Conservation (phyloP, 2,888 invertebrate genomes). For the Erynnis tages region DNA sequence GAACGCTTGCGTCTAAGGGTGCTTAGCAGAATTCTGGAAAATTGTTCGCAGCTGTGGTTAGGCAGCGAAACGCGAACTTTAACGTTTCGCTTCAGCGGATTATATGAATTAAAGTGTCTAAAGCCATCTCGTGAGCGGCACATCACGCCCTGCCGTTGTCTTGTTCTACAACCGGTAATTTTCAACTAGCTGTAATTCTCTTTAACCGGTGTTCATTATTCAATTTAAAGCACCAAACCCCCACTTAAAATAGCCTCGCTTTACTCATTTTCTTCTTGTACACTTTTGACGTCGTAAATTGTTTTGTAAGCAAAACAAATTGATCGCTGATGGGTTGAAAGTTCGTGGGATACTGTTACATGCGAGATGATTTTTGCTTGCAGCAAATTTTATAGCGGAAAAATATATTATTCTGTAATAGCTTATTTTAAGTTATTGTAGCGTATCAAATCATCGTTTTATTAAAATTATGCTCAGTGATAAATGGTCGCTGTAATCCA, state of each 20-base stretch:
- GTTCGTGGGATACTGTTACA: neutral
- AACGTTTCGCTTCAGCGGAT: constrained; percentile 44
- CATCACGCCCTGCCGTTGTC: constrained; percentile 44
- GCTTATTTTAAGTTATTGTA: no score
- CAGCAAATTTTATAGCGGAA: no score
- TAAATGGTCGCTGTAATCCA: no score
- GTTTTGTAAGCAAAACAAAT: constrained; percentile 13
- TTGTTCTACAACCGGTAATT: constrained; percentile 51
- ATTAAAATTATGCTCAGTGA: no score
- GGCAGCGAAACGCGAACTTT: constrained; percentile 37
- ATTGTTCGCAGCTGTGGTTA: constrained; percentile 10
- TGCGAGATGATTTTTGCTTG: neutral
- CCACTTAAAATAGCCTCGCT: constrained; percentile 25
- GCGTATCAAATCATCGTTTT: no score
- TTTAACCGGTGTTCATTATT: constrained; percentile 48
- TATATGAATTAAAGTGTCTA: constrained; percentile 62
- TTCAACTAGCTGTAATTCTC: constrained; percentile 44
- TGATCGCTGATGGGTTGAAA: constrained; percentile 4
- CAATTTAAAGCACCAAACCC: constrained; percentile 46
- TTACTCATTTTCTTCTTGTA: constrained; percentile 18
- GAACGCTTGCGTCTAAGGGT: neutral
- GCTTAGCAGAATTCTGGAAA: constrained; percentile 10
- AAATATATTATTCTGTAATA: neutral
- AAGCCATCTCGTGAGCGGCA: constrained; percentile 51
- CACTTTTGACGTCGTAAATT: constrained; percentile 20